Evolutionary conservation across 2,113 vertebrate species (phyloP).

Genomic region (Mus pahari): DNA sequence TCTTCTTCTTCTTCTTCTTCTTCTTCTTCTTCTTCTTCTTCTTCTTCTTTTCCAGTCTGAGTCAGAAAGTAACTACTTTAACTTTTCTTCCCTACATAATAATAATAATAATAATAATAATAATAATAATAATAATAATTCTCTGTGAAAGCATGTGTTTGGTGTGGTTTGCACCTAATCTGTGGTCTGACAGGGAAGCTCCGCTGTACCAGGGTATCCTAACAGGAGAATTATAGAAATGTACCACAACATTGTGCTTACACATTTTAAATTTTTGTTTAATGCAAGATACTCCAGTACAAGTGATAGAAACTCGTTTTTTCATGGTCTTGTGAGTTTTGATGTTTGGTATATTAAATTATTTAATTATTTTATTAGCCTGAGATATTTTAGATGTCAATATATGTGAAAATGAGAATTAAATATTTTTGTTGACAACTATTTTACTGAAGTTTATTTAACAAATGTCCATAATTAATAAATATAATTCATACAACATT

Average conservation of each 20-base stretch:
- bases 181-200: no score
- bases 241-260: neutral
- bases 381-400: neutral
- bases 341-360: neutral
- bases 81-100: no score
- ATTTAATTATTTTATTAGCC: slow-evolving; percentile 1
- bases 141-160: no score
- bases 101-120: no score
- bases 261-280: neutral
- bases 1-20: no score
- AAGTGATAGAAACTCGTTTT: neutral
- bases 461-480: neutral
- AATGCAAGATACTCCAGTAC: neutral
- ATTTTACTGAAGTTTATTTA: neutral
- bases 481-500: neutral
- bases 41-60: no score
- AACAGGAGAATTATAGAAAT: neutral
- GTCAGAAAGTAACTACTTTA: no score
- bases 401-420: slow-evolving; percentile 18
- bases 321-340: neutral
- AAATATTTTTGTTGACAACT: neutral
- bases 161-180: no score
- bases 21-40: no score
- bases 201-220: no score
- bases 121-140: no score